Evolutionary conservation across 2,113 vertebrate species (phyloP).

Genomic region (Coregonus clupeaformis): DNA sequence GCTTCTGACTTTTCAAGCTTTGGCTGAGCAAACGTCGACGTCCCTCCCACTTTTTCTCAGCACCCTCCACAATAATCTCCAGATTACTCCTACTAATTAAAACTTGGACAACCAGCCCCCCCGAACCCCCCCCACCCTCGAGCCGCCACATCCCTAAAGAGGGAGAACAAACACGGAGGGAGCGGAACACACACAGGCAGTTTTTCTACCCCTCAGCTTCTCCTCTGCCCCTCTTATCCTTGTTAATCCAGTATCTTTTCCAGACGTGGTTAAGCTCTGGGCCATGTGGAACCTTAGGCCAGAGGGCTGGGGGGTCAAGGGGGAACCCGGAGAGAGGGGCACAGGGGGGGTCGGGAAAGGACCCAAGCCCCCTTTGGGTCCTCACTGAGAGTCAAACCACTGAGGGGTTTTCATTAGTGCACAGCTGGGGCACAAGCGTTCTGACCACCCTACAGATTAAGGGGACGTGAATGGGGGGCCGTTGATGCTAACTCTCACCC

Average conservation of each 20-base stretch:
- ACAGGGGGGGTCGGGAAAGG: constrained; percentile 45
- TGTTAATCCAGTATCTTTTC: constrained; percentile 85
- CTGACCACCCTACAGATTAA: constrained; percentile 47
- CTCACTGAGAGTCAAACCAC: constrained; percentile 57
- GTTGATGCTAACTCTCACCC: constrained; percentile 16
- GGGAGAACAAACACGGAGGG: constrained; percentile 59
- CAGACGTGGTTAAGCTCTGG: constrained; percentile 46
- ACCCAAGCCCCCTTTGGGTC: background rate
- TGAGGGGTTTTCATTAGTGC: constrained; percentile 79
- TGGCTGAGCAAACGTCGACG: constrained; percentile 82
- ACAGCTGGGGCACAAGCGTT: constrained; percentile 80
- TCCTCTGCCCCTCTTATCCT: constrained; percentile 37
- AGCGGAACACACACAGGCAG: constrained; percentile 65
- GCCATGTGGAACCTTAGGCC: constrained; percentile 45
- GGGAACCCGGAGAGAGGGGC: constrained; percentile 76
- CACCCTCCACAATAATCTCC: constrained; percentile 81
- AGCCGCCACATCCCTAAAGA: constrained; percentile 53
- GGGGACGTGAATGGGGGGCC: constrained; percentile 41
- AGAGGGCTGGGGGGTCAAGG: constrained; percentile 52
- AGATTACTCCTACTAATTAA: constrained; percentile 94
- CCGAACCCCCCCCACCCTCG: constrained; percentile 55
- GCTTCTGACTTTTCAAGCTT: constrained; percentile 80
- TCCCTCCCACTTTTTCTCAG: constrained; percentile 47
- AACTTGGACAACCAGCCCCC: constrained; percentile 89
- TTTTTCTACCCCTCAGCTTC: constrained; percentile 29